Percentiles rank a stretch among this genome's conserved stretches.
Conservation (phyloP, 2,113 vertebrate genomes). For the Cyphomyrus discorhynchus region DNA sequence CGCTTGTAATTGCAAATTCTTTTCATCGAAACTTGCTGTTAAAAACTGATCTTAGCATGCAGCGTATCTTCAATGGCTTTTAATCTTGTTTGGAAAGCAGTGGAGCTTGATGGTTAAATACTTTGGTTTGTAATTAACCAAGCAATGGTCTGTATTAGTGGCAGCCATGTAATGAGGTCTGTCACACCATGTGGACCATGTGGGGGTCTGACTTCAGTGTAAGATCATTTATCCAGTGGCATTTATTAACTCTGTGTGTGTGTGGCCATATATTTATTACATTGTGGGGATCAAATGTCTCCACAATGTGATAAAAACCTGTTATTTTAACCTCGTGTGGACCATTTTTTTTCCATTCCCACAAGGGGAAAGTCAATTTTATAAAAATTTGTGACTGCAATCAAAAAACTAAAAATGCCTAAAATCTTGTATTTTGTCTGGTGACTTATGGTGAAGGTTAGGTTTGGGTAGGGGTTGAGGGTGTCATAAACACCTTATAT, state of each 20-base stretch:
- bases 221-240: background rate
- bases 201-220: background rate
- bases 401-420: background rate
- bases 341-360: background rate
- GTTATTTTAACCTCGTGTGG: background rate
- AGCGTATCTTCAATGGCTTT: background rate
- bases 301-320: background rate
- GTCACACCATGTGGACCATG: constrained; percentile 16
- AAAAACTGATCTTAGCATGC: background rate
- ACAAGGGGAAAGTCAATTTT: background rate
- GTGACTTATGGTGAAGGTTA: background rate
- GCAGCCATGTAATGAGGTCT: constrained; percentile 24
- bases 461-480: background rate
- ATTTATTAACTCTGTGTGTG: background rate
- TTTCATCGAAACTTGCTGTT: background rate
- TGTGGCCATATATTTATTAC: background rate
- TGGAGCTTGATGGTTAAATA: background rate
- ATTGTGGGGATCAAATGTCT: background rate
- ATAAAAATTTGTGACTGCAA: background rate
- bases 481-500: background rate
- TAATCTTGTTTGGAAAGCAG: background rate
- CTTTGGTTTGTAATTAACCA: constrained; percentile 4
- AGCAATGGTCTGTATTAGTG: background rate
- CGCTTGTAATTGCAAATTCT: background rate
- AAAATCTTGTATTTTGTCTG: background rate